These are phyloP conservation scores for Musca vetustissima DNA, from an alignment of 1,140 invertebrate genomes.

Conservation along the genomic window DNA sequence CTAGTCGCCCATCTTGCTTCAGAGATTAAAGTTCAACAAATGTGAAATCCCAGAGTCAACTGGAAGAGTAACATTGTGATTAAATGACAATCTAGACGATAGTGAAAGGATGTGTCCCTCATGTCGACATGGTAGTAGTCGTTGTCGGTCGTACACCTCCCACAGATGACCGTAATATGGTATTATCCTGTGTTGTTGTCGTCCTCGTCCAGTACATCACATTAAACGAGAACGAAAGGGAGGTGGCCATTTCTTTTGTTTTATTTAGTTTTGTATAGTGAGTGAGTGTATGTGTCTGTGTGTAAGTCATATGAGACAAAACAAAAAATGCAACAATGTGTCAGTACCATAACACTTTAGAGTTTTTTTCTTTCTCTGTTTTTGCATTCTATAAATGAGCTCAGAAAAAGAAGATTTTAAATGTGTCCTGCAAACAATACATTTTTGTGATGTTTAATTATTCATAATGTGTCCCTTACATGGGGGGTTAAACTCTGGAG, in stretches of 20 bases:
- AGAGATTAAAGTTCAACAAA: neutral
- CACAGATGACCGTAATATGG: constrained; percentile 3
- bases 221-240: neutral
- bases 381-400: neutral
- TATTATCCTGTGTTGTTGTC: neutral
- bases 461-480: too few species aligned
- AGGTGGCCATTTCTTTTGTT: neutral
- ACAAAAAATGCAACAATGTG: constrained; percentile 19
- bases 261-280: too few species aligned
- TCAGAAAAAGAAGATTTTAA: neutral
- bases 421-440: neutral
- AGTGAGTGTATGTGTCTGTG: neutral
- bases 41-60: neutral
- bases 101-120: constrained; percentile 3
- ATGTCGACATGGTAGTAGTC: too few species aligned
- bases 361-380: neutral
- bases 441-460: too few species aligned
- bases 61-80: constrained; percentile 2
- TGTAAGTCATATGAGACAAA: neutral
- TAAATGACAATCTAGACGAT: constrained; percentile 13
- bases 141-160: too few species aligned
- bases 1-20: too few species aligned
- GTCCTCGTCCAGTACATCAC: neutral
- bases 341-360: neutral
- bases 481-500: too few species aligned